Conservation (phyloP, 2,797 vertebrate genomes). For the Chiloscyllium punctatum region DNA sequence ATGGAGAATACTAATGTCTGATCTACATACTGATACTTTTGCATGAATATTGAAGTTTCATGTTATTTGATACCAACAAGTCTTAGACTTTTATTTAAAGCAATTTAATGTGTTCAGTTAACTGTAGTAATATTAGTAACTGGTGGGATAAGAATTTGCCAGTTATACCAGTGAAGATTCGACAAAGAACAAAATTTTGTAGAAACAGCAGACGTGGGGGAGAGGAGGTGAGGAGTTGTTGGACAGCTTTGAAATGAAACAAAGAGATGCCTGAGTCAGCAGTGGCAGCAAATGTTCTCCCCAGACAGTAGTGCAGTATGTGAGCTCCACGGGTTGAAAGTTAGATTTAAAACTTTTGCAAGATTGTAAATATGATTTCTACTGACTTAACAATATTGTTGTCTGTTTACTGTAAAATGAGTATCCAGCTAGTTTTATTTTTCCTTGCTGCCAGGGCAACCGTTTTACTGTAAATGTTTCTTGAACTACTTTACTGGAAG, state of each 20-base stretch:
- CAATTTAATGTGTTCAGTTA: background rate
- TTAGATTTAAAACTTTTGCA: background rate
- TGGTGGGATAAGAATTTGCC: conserved; percentile 41
- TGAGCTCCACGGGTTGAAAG: background rate
- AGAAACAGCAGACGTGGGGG: conserved; percentile 54
- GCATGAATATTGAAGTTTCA: background rate
- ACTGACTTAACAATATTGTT: background rate
- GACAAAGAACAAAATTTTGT: conserved; percentile 46
- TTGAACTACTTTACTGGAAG: background rate
- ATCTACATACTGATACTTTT: background rate
- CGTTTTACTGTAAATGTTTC: background rate
- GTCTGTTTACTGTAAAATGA: background rate
- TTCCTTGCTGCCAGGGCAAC: background rate
- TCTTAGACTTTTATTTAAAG: background rate
- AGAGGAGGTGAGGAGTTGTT: conserved; percentile 39
- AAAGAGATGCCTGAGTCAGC: conserved; percentile 79
- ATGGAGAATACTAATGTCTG: background rate
- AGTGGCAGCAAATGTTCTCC: conserved; percentile 61
- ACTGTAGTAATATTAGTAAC: conserved; percentile 15
- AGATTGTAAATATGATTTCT: conserved; percentile 14
- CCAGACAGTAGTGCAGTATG: conserved; percentile 56
- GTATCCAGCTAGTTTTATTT: background rate
- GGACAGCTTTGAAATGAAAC: conserved; percentile 61
- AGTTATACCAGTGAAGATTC: conserved; percentile 46
- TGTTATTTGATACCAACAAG: background rate